These are phyloP conservation scores for Drosophila melanica DNA, from an alignment of 1,140 invertebrate genomes.

Conservation along the genomic window DNA sequence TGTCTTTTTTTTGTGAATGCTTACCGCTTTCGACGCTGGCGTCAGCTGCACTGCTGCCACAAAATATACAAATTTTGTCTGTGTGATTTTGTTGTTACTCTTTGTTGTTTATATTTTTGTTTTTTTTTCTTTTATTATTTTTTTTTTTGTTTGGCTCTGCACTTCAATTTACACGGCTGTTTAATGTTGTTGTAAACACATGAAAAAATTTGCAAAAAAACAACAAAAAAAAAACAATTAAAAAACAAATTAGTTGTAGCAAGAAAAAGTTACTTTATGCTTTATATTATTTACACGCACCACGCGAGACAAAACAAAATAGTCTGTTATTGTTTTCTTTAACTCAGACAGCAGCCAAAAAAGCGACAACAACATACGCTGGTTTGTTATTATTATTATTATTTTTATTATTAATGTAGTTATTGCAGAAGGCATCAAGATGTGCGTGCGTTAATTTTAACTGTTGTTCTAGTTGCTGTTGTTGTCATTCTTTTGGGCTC, in stretches of 20 bases:
- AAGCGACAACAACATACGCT: constrained; percentile 3
- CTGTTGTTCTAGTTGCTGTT: constrained; percentile 10
- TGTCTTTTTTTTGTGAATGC: constrained; percentile 15
- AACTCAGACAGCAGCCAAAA: constrained; percentile 3
- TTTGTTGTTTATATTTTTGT: constrained; percentile 27
- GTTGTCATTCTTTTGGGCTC: constrained; percentile 1
- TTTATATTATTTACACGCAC: constrained; percentile 41
- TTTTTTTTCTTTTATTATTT: constrained; percentile 1
- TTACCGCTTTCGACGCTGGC: constrained; percentile 40
- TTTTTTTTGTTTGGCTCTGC: constrained; percentile 5
- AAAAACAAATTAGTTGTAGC: constrained; percentile 31
- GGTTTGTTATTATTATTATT: constrained; percentile 11
- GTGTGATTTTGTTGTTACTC: constrained; percentile 10
- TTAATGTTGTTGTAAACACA: constrained; percentile 46
- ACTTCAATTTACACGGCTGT: constrained; percentile 25
- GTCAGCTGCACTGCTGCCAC: constrained; percentile 7
- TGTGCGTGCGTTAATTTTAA: constrained; percentile 24
- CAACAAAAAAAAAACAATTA: constrained; percentile 37
- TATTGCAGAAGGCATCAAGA: constrained; percentile 17
- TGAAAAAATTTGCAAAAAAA: constrained; percentile 55
- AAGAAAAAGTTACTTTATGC: constrained; percentile 28
- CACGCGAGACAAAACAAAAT: constrained; percentile 41
- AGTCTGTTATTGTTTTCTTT: constrained; percentile 14
- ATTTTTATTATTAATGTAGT: constrained; percentile 5
- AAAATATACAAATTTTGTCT: constrained; percentile 11